Conservation (phyloP, 2,888 invertebrate genomes). For the Lydus trimaculatus region DNA sequence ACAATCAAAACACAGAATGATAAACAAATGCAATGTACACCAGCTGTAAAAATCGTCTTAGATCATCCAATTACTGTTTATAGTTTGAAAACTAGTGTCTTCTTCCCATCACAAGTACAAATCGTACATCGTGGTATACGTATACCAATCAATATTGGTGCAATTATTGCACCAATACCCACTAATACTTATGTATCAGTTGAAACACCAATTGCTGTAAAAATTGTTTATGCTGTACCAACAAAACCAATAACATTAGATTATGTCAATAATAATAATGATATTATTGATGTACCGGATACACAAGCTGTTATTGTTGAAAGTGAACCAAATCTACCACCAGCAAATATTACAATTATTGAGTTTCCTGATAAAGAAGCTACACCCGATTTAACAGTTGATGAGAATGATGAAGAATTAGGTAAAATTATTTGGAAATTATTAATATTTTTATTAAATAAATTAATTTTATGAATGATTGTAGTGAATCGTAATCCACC, state of each 20-base stretch:
- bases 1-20: constrained; percentile 53
- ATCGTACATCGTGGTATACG: constrained; percentile 56
- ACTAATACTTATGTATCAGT: constrained; percentile 49
- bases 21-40: constrained; percentile 55
- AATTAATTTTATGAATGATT: constrained; percentile 30
- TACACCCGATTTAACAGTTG: constrained; percentile 50
- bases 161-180: constrained; percentile 59
- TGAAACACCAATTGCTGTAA: constrained; percentile 55
- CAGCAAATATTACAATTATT: constrained; percentile 53
- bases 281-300: constrained; percentile 38
- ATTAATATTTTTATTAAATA: constrained; percentile 8
- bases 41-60: constrained; percentile 59
- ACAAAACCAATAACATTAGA: constrained; percentile 52
- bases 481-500: constrained; percentile 57
- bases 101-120: constrained; percentile 59
- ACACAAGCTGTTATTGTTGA: constrained; percentile 54
- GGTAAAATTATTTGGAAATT: constrained; percentile 40
- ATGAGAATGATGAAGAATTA: constrained; percentile 55
- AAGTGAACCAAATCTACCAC: constrained; percentile 40
- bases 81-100: constrained; percentile 54
- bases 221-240: constrained; percentile 60
- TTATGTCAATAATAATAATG: constrained; percentile 38
- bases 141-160: constrained; percentile 59
- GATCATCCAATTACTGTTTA: constrained; percentile 57
- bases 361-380: constrained; percentile 53